These are phyloP conservation scores for Diglossa cyanea DNA, from an alignment of 2,797 vertebrate species.

Conservation along the genomic window DNA sequence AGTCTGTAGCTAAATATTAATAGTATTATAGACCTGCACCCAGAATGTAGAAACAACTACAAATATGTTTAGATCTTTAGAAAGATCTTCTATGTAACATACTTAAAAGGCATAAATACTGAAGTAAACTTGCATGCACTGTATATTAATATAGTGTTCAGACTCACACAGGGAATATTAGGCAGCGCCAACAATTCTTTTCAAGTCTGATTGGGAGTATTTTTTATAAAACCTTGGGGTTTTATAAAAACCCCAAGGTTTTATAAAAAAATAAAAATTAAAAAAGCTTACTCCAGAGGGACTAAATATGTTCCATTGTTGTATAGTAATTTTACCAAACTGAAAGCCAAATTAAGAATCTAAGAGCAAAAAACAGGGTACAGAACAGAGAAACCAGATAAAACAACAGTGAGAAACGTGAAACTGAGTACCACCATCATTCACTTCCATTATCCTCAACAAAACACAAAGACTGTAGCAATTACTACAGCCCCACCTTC, in stretches of 20 bases:
- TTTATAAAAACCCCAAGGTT: too few species aligned
- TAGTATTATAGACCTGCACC: background rate
- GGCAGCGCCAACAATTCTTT: background rate
- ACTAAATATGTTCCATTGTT: background rate
- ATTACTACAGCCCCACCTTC: background rate
- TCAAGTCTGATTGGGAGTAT: background rate
- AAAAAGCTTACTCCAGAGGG: background rate
- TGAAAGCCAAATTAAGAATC: background rate
- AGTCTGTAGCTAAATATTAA: background rate
- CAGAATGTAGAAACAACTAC: background rate
- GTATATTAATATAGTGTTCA: background rate
- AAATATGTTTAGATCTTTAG: background rate
- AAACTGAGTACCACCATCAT: background rate
- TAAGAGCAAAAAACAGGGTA: background rate
- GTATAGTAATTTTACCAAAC: background rate
- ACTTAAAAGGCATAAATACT: background rate
- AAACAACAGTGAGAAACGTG: background rate
- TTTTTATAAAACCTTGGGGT: background rate
- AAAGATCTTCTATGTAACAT: background rate
- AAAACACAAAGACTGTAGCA: background rate
- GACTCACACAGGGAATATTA: background rate
- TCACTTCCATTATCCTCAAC: background rate
- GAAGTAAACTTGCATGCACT: background rate
- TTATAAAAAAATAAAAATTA: background rate
- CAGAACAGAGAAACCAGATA: background rate